These are phyloP conservation scores for Camponotus fellah DNA, from an alignment of 2,888 invertebrate species.

Conservation along the genomic window DNA sequence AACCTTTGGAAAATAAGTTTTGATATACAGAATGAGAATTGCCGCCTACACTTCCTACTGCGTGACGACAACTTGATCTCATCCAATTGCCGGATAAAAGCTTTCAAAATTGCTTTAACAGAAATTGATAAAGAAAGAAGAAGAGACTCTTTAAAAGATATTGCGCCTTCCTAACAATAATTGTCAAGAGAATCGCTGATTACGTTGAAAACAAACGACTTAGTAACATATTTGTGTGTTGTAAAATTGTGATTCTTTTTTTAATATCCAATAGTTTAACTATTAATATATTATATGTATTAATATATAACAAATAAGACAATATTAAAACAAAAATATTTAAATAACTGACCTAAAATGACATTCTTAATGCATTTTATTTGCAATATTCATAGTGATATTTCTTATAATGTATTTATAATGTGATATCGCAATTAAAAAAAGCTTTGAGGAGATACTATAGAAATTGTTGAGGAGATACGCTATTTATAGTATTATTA, in stretches of 20 bases:
- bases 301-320: not conserved
- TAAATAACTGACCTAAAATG: not conserved
- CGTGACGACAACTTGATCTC: slow-evolving; percentile 21
- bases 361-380: not conserved
- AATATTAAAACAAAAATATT: not conserved
- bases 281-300: not conserved
- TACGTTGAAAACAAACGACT: not conserved
- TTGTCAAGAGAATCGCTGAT: not conserved
- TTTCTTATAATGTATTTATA: not conserved
- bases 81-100: slow-evolving; percentile 8
- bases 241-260: not conserved
- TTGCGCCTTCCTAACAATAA: not conserved
- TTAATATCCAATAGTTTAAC: not conserved
- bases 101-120: slow-evolving; percentile 32
- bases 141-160: not conserved
- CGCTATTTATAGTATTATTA: not conserved
- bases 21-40: not conserved
- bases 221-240: not conserved
- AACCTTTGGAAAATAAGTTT: not conserved
- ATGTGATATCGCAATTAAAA: not conserved
- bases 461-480: not conserved
- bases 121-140: slow-evolving; percentile 11
- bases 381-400: not conserved
- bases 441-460: too few species aligned
- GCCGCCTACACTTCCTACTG: slow-evolving; percentile 28